A percentile compares a stretch with the other conserved stretches of the same genome.
Conservation (phyloP, 1,140 invertebrate species). For the Scaptomyza montana region DNA sequence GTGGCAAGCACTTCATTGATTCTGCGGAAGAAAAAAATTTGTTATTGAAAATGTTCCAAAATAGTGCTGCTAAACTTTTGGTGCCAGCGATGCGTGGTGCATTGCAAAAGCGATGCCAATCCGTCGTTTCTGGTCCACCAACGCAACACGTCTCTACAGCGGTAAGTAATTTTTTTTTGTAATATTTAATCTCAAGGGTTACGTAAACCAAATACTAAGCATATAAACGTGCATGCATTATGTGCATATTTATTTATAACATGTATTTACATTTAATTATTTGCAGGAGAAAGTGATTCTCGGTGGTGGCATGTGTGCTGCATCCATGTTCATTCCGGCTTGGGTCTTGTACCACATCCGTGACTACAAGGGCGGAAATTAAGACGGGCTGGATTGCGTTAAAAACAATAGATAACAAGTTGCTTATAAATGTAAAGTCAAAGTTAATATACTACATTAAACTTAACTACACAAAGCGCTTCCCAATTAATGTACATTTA, state of each 20-base stretch:
- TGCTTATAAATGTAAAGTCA: constrained; percentile 54
- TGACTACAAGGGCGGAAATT: constrained; percentile 77
- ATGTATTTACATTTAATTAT: background rate
- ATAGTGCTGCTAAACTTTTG: constrained; percentile 77
- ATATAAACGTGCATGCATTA: background rate
- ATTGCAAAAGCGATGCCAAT: constrained; percentile 73
- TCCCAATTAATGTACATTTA: constrained; percentile 15
- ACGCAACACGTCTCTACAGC: constrained; percentile 70
- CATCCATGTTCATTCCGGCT: constrained; percentile 72
- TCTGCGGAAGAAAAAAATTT: constrained; percentile 27
- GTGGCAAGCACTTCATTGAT: constrained; percentile 39
- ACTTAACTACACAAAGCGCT: constrained; percentile 43
- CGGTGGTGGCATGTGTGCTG: constrained; percentile 75
- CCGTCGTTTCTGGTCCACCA: constrained; percentile 77
- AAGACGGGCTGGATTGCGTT: constrained; percentile 37
- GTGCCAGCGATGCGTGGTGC: constrained; percentile 75
- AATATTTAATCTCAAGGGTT: constrained; percentile 37
- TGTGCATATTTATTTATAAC: background rate
- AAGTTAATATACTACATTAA: constrained; percentile 55
- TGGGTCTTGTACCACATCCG: constrained; percentile 82
- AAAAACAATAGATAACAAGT: constrained; percentile 49
- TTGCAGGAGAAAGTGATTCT: constrained; percentile 79
- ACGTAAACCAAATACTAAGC: constrained; percentile 71
- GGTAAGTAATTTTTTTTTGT: constrained; percentile 62
- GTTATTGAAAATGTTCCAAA: constrained; percentile 74